Evolutionary conservation across 2,797 vertebrate genomes (phyloP), one percentile per base, ranked within the genome.

Genomic region (Tarsius wallacei): DNA sequence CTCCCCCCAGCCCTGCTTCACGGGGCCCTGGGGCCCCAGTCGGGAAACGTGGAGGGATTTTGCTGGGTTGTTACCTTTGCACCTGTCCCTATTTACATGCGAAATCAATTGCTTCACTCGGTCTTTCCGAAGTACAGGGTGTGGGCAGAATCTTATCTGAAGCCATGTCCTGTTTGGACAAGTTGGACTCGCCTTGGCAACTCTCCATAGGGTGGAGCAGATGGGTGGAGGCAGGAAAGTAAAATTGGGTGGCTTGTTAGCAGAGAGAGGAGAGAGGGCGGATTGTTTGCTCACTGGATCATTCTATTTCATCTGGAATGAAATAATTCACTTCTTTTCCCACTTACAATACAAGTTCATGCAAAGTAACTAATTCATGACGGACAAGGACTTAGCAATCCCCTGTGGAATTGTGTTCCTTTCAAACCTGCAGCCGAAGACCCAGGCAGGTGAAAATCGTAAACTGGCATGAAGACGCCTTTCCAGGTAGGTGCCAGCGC

Each of bases 141-240:
- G 98, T 99, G 98, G 98, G 98, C 98, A 97, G 96, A 99, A 94
- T 98, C 98, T 99, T 99, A 99, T 99, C 98, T 98, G 98, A 98
- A 98, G 97, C 98, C 55, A 1, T 99, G 99, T 99, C 98, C 98
- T 99, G 99, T 99, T 99, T 99, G 98, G 98, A 98, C 99, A 99
- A 98, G 99, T 98, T 97, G 97, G 97, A 98, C 98, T 98, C 3
- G 98, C 98, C 97, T 98, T 99, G 99, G 98, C 99, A 94, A 87
- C 95, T 84, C 64, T 97, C 98, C 98, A 98, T 71, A 98, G 98
- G 99, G 99, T 98, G 99, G 98, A 98, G 99, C 98, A 96, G 96
- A 98, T 98, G 98, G 98, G 98, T 98, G 99, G 98, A 98, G 98
- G 98, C 98, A 98, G 98, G 97, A 98, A 99, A 99, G 98, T 98